These are phyloP conservation scores for Tillus elongatus DNA, from an alignment of 2,888 invertebrate species.

Conservation along the genomic window DNA sequence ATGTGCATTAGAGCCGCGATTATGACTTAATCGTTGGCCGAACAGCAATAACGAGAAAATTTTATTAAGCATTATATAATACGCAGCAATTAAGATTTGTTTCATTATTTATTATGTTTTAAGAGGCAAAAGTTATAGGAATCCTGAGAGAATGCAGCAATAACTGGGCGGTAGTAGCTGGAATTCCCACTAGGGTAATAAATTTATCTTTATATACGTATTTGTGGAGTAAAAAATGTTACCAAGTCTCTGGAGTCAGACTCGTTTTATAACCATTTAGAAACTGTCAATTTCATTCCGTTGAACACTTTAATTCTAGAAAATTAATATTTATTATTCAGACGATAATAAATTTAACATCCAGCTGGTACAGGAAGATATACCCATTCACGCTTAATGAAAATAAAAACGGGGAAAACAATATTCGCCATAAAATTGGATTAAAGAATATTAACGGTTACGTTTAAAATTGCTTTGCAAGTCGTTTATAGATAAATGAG, in stretches of 20 bases:
- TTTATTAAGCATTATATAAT: background rate
- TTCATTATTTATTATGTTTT: background rate
- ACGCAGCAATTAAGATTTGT: background rate
- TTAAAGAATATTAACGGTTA: too few relatives aligned
- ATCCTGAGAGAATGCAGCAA: background rate
- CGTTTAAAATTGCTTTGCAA: too few relatives aligned
- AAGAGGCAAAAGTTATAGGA: background rate
- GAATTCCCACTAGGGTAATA: conserved; percentile 2
- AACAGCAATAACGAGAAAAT: background rate
- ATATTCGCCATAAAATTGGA: too few relatives aligned
- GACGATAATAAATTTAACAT: too few relatives aligned
- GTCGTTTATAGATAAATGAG: too few relatives aligned
- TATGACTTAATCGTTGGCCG: too few relatives aligned
- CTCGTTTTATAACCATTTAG: conserved; percentile 3
- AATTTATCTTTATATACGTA: conserved; percentile 3
- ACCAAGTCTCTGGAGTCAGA: background rate
- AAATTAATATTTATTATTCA: too few relatives aligned
- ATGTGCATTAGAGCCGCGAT: too few relatives aligned
- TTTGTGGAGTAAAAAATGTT: conserved; percentile 2
- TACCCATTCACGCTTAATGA: too few relatives aligned
- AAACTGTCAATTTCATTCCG: conserved; percentile 1
- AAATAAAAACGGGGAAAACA: too few relatives aligned
- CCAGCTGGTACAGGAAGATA: too few relatives aligned
- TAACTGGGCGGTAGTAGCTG: background rate
- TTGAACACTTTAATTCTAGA: background rate